A percentile compares a stretch with the other conserved stretches of the same genome.
Evolutionary conservation across 2,888 invertebrate genomes (phyloP).

Genomic region (Exephanes ischioxanthus): DNA sequence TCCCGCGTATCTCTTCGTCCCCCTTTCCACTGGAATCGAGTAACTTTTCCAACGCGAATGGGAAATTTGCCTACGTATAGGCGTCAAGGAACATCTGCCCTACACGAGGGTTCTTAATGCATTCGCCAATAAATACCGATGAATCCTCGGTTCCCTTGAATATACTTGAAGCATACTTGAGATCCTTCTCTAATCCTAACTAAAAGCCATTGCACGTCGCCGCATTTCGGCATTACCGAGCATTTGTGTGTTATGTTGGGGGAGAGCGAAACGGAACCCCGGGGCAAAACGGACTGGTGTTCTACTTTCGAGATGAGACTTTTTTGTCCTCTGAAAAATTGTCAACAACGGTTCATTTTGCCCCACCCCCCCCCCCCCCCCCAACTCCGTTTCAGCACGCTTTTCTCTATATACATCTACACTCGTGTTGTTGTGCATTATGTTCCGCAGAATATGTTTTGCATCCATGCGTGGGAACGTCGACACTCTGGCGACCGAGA

Average conservation of each 20-base stretch:
- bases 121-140: conserved; percentile 67
- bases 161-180: conserved; percentile 40
- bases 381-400: neutral
- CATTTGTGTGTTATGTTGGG: conserved; percentile 9
- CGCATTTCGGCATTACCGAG: neutral
- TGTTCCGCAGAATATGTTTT: conserved; percentile 1
- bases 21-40: conserved; percentile 39
- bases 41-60: conserved; percentile 65
- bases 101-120: conserved; percentile 61
- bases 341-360: neutral
- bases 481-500: conserved; percentile 13
- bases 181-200: conserved; percentile 34
- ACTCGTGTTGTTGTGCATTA: neutral
- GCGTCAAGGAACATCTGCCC: conserved; percentile 63
- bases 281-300: neutral
- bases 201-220: conserved; percentile 30
- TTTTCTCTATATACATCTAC: neutral
- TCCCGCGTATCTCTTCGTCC: conserved; percentile 11
- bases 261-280: neutral
- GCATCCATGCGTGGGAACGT: conserved; percentile 29
- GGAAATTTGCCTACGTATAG: conserved; percentile 59
- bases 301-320: neutral
- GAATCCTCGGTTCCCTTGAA: conserved; percentile 20
- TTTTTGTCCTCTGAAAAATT: neutral
- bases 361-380: too few species aligned